Conservation (phyloP, 2,113 vertebrate genomes). For the Takifugu bimaculatus region DNA sequence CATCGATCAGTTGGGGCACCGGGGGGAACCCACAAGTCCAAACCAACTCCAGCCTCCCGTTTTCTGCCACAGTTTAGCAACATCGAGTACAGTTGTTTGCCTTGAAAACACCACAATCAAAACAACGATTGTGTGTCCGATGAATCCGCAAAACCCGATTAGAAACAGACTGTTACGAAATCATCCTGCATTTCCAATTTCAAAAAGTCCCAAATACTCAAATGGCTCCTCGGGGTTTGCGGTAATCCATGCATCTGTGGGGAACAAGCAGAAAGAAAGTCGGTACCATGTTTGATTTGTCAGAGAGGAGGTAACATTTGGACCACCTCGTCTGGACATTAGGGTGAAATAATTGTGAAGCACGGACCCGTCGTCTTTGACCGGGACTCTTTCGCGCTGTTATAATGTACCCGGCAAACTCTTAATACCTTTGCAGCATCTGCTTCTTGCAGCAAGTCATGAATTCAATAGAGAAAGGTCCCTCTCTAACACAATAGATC, state of each 20-base stretch:
- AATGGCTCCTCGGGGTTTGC: slow-evolving; percentile 22
- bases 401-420: slow-evolving; percentile 65
- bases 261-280: slow-evolving; percentile 34
- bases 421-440: slow-evolving; percentile 69
- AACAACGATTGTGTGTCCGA: slow-evolving; percentile 7
- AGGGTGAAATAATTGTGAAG: slow-evolving; percentile 51
- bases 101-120: slow-evolving; percentile 31
- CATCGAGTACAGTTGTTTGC: slow-evolving; percentile 14
- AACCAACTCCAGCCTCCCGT: slow-evolving; percentile 24
- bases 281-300: slow-evolving; percentile 22
- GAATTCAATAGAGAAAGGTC: slow-evolving; percentile 72
- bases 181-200: slow-evolving; percentile 15
- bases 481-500: slow-evolving; percentile 70
- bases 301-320: slow-evolving; percentile 14
- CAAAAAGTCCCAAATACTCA: slow-evolving; percentile 30
- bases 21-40: slow-evolving; percentile 20
- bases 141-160: slow-evolving; percentile 1
- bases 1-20: slow-evolving; percentile 45
- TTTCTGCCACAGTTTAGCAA: slow-evolving; percentile 14
- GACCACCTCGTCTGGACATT: slow-evolving; percentile 37
- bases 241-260: slow-evolving; percentile 11
- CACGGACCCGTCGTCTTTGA: slow-evolving; percentile 14
- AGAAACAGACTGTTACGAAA: slow-evolving; percentile 10
- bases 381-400: slow-evolving; percentile 34
- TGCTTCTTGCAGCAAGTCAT: slow-evolving; percentile 59